A percentile compares a stretch with the other conserved stretches of the same genome.
Evolutionary conservation across 2,797 vertebrate species (phyloP).

Genomic region (Gallinago solitaria): DNA sequence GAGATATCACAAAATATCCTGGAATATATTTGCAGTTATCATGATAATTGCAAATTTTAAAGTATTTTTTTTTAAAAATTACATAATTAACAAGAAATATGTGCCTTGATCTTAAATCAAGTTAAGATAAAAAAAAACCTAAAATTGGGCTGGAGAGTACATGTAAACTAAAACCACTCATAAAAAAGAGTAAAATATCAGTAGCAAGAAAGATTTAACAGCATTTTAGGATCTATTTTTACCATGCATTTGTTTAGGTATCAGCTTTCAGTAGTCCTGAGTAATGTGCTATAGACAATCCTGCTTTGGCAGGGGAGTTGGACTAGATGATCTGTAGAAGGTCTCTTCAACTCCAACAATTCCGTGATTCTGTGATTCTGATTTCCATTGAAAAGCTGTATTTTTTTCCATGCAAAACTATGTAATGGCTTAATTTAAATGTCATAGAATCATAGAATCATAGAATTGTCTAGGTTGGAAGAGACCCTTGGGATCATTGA

Average conservation of each 20-base stretch:
- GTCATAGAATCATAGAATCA: too few species aligned
- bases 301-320: too few species aligned
- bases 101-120: neutral
- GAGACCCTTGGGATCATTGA: too few species aligned
- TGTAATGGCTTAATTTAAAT: neutral
- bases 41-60: neutral
- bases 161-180: neutral
- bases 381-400: neutral
- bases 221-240: neutral
- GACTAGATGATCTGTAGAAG: too few species aligned
- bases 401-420: neutral
- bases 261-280: neutral
- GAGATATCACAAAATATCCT: neutral
- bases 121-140: neutral
- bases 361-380: neutral
- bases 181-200: neutral
- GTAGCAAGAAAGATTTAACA: neutral
- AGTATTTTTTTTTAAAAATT: neutral
- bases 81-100: neutral
- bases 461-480: too few species aligned
- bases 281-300: too few species aligned
- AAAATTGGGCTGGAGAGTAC: neutral
- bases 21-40: neutral
- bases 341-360: too few species aligned
- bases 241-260: accelerated